Evolutionary conservation across 2,888 invertebrate species (phyloP).

Genomic region (Leucania comma): DNA sequence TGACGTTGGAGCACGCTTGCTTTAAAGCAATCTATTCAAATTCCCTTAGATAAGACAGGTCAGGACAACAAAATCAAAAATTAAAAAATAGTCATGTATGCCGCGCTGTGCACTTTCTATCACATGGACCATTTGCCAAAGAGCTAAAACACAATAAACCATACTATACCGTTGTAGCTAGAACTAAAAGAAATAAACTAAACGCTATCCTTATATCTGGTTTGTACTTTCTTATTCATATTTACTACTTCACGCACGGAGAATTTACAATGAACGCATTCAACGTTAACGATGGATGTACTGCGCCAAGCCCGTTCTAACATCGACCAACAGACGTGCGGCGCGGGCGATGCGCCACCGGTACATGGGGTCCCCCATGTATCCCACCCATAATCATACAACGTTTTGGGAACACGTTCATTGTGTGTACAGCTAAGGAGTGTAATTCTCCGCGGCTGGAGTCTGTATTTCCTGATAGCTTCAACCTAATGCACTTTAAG

Average conservation of each 20-base stretch:
- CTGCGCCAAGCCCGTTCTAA: no score
- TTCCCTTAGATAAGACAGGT: neutral
- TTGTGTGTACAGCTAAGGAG: no score
- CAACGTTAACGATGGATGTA: neutral
- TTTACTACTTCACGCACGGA: constrained; percentile 46
- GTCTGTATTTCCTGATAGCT: no score
- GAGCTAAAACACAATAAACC: constrained; percentile 10
- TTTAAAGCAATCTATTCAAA: no score
- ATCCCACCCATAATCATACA: no score
- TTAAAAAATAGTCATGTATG: neutral
- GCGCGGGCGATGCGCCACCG: no score
- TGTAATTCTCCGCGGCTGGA: no score
- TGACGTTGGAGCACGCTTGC: no score
- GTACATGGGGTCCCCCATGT: no score
- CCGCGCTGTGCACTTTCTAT: constrained; percentile 11
- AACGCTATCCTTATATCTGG: constrained; percentile 34
- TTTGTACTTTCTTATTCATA: constrained; percentile 43
- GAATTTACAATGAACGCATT: constrained; percentile 11
- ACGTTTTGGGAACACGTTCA: no score
- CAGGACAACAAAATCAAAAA: neutral
- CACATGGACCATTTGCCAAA: neutral
- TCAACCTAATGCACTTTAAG: no score
- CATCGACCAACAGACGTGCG: no score
- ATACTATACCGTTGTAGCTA: neutral
- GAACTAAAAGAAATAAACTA: constrained; percentile 6